Evolutionary conservation across 2,797 vertebrate genomes (phyloP).

Genomic region (Tragopan temminckii): DNA sequence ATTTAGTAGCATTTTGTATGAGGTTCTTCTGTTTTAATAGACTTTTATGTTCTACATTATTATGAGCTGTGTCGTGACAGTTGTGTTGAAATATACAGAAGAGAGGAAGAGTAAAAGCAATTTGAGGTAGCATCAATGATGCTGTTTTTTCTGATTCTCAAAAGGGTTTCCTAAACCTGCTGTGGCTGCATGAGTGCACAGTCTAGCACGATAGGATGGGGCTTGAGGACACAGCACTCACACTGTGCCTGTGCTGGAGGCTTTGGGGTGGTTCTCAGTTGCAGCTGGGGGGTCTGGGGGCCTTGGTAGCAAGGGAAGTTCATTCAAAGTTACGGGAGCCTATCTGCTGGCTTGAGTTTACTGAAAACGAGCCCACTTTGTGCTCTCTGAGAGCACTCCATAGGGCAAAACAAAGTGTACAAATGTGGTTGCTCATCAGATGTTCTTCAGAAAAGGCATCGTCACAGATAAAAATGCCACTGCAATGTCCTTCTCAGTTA

Average conservation of each 20-base stretch:
- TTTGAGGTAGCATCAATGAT: neutral
- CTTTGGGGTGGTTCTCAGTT: neutral
- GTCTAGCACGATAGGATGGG: fast-evolving
- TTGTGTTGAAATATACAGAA: neutral
- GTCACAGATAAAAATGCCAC: neutral
- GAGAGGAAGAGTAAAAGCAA: neutral
- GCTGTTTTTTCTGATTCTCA: neutral
- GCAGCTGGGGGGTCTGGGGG: neutral
- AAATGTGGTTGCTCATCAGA: neutral
- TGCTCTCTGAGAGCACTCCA: neutral
- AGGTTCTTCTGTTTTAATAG: neutral
- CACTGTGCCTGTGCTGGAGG: fast-evolving
- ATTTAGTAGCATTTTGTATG: neutral
- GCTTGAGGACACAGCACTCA: neutral
- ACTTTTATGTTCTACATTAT: neutral
- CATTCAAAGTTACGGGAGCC: too few relatives aligned
- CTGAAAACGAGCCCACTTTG: neutral
- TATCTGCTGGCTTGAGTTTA: neutral
- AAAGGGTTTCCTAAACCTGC: neutral
- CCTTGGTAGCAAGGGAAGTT: neutral
- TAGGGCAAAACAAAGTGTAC: neutral
- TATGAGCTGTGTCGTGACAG: neutral
- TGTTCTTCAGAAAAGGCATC: neutral
- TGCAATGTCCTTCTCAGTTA: neutral
- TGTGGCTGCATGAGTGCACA: neutral